Base-by-base conservation (phyloP, 1,140 invertebrate species). In the Phymastichus coffea region DNA sequence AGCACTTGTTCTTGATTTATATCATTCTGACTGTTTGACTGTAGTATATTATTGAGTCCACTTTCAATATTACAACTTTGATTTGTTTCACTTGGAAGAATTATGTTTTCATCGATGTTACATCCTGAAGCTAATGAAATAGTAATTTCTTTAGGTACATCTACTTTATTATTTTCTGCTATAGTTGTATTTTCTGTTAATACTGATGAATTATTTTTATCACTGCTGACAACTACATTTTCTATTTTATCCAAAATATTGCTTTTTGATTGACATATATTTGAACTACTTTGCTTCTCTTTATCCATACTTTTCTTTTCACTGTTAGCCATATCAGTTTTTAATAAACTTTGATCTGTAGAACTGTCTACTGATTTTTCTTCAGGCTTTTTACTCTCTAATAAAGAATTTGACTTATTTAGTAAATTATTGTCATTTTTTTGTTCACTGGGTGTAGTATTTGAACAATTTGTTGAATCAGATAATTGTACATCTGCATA, bases 31-130 rank as follows among this genome's bases (percentile, higher is more conserved):
- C 63, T 60, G 47, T 53, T 65, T n/a, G 66, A 67, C 51, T 67
- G 65, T 8, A 78, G 25, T 25, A 78, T 60, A 65, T 64, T 79
- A 44, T 77, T 67, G 17, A 76, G 72, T 28, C 66, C 67, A 4
- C 48, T 70, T 17, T 68, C 70, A n/a, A 77, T 51, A 54, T 74
- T 73, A 38, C 70, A 75, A 7, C 66, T 63, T 40, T 71, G 65
- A 46, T 70, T 75, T 17, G 60, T 48, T 9, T 65, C 64, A 20
- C 2, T 52, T 25, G 58, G 23, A 14, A 64, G 51, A 44, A 60
- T 48, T 19, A 56, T 63, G 6, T 56, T 44, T 6, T 74, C 66
- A 56, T 73, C 63, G 6, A 66, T 63, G 12, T 25, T 30, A 38
- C 40, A 35, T 37, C 38, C 40, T 20, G 46, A 30, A n/a, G 48